Percentiles rank a stretch among this genome's conserved stretches.
Evolutionary conservation across 1,140 invertebrate species (phyloP).

Genomic region (Charaxes varanes): DNA sequence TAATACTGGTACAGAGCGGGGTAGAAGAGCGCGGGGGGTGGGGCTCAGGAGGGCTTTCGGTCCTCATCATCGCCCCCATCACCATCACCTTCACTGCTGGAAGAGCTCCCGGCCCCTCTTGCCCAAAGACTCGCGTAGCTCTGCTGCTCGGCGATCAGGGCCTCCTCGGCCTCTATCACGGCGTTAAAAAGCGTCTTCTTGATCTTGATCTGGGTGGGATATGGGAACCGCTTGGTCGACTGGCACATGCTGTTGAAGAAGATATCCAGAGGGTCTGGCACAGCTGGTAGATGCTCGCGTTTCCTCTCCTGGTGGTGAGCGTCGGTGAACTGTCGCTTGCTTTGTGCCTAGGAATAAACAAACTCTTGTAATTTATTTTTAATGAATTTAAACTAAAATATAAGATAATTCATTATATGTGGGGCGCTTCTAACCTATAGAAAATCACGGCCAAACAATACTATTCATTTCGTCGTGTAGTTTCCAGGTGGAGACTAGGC

Average conservation of each 20-base stretch:
- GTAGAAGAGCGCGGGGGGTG: conserved; percentile 21
- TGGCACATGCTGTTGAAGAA: conserved; percentile 69
- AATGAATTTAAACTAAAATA: too few species aligned
- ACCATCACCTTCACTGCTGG: conserved; percentile 30
- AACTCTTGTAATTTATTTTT: too few species aligned
- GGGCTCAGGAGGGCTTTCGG: conserved; percentile 41
- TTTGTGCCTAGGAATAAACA: conserved; percentile 24
- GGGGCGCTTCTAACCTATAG: too few species aligned
- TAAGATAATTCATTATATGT: too few species aligned
- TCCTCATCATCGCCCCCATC: conserved; percentile 26
- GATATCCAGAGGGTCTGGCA: conserved; percentile 56
- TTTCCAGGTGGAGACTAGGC: too few species aligned
- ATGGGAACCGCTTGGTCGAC: conserved; percentile 59
- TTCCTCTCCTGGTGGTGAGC: conserved; percentile 22
- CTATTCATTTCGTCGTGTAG: too few species aligned
- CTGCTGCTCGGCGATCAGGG: conserved; percentile 56
- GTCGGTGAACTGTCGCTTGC: conserved; percentile 32
- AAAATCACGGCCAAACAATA: too few species aligned
- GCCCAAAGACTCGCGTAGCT: conserved; percentile 61
- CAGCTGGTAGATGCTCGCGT: conserved; percentile 23
- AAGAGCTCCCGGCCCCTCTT: conserved; percentile 33
- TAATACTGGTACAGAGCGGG: conserved; percentile 23
- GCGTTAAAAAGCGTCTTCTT: conserved; percentile 53
- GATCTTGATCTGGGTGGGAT: conserved; percentile 53
- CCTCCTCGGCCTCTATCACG: conserved; percentile 57